Base-by-base conservation (phyloP, 2,113 vertebrate species). In the Amphiprion ocellaris region DNA sequence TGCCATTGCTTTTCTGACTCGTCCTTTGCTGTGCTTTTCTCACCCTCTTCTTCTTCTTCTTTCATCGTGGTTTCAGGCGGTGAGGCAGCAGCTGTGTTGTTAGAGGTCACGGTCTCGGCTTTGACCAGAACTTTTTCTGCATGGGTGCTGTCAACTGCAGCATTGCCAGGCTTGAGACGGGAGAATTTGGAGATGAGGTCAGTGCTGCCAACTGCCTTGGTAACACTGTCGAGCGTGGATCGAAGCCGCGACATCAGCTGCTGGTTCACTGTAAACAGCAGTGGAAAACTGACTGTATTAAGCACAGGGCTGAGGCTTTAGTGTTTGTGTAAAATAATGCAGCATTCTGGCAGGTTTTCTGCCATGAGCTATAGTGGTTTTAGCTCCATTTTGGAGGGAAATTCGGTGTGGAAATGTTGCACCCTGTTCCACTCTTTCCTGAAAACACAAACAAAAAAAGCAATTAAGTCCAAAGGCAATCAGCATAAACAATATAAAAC, bases 161-260 rank as follows among this genome's bases (percentile, higher is more conserved):
- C 73, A 0, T 85, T 89, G 37, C 86, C 92, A 53, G 95, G 95
- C 74, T 96, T 98, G 26, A 97, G 68, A 21, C 96, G 95, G 83
- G 94, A 96, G 89, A 99, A 96, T 75, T 94, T 96, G 83, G 96
- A 95, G 84, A 98, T 89, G 87, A 98, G 88, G 74, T 99, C 96
- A 24, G 94, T 94, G 85, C 96, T 96, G 83, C 96, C 96, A 58
- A 99, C 94, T 59, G 95, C 97, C 92, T 97, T 99, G 81, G 96
- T 96, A 89, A 98, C 96, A 67, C 95, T 96, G 84, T 97, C 96
- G 44, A 98, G 91, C 74, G 97, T 97, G 83, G 69, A 97, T 95
- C 95, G 97, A 93, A 99, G 96, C 75, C 96, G 96, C 72, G 97
- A 99, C 97, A 98, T 98, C 82, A 95, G 95, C 76, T 89, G 85